Base-by-base conservation (phyloP, 2,888 invertebrate genomes). In the Chrysolina haemoptera region DNA sequence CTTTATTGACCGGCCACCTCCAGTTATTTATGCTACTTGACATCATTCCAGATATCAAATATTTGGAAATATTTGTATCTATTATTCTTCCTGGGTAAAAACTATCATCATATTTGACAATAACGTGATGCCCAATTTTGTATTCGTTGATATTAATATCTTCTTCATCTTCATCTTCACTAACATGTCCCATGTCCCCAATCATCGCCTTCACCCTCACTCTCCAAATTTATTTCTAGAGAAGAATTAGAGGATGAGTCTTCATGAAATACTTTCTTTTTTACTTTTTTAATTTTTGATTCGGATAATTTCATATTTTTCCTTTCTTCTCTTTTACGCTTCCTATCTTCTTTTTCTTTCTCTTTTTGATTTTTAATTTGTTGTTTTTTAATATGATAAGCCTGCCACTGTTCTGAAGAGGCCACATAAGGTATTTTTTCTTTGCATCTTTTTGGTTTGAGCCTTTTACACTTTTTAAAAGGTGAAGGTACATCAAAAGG, bases 241-340 rank as follows among this genome's bases (percentile, higher is more conserved):
- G 27, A 59, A 22, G 5, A 59, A 59, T 59, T 27, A 59, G 27
- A 59, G n/a, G 22, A 55, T 59, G 27, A 22, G 59, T 14, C 27
- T 59, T 59, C 59, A 41, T 65, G 46, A 10, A 65, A 43, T 46
- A 65, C 65, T 65, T 48, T 43, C 65, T 46, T 48, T 64, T 22
- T 65, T n/a, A 43, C 65, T 46, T 12, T 65, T 48, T n/a, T 48
- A 43, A 41, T 65, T 65, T 65, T 65, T 65, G 65, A 46, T 65
- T 65, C 65, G 46, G n/a, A 46, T 48, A 65, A 43, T 65, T 65
- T 65, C 48, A 65, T 65, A 65, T 64, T 46, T 65, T 48, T 65
- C n/a, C 14, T 65, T 65, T 65, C 18, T 65, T 65, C 27, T 48
- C 65, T 65, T 48, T 43, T 65, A 65, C 41, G 48, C 16, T 65